Evolutionary conservation across 92 coral and sea anemone species (phyloP), one percentile per base, ranked within the genome.

Genomic region (Nematostella vectensis): DNA sequence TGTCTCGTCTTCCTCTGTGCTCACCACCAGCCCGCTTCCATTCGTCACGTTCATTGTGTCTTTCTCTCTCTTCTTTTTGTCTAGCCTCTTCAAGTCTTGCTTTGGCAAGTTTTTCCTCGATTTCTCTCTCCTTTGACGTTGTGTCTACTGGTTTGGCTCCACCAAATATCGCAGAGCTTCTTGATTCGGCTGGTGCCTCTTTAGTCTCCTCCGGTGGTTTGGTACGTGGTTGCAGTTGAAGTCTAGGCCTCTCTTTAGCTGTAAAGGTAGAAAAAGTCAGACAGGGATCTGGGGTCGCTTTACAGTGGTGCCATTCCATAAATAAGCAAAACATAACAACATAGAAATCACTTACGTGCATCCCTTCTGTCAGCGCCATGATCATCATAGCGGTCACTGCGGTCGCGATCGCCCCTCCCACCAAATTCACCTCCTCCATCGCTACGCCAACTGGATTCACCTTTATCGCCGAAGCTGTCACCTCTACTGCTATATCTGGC

Each of bases 111-210:
- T 81, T 85, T 47, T 80, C 93, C 45, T 83, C 99, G 36, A 93
- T 79, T 69, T 93, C 96, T 71, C 75, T 80, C 77, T 93, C 99
- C 62, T 77, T 85, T 47, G 96, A 67, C 45, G 96, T 82, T 6
- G 99, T 93, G 48, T 93, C 87, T 3, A 93, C 99, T 16, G 99
- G 99, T 63, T 82, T 93, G 3, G 99, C 99, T 48, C 68, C 83
- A 3, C 99, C 99, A 82, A 93, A 93, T 69, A 93, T 84, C n/a
- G 94, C 56, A 3, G 93, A 82, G 47, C 85, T 72, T 15, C 65
- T 57, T 8, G 70, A 42, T 30, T 59, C 69, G 21, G 47, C 64
- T 6, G 31, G 61, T 2, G 59, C 59, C 60, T 81, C 64, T 18
- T 29, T 71, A 1, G 29, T 56, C 38, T 70, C 82, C 55, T 66